These are phyloP conservation scores for Chiloscyllium punctatum DNA, from an alignment of 2,797 vertebrate genomes.

Conservation along the genomic window DNA sequence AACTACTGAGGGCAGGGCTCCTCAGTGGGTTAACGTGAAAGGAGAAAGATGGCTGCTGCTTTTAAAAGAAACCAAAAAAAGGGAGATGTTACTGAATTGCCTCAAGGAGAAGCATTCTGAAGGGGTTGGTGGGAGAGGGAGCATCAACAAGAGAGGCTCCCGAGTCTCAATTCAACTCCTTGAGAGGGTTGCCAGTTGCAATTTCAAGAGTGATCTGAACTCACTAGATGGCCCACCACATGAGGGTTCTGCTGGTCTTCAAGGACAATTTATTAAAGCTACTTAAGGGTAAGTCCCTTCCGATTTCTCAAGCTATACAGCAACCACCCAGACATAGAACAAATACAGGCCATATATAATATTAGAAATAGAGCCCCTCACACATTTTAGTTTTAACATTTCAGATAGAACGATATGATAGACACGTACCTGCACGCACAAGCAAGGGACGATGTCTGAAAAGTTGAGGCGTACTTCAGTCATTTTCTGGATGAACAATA, in stretches of 20 bases:
- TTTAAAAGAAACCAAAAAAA: neutral
- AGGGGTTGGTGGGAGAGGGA: neutral
- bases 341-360: neutral
- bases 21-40: neutral
- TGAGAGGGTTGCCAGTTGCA: neutral
- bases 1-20: neutral
- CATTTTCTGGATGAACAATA: neutral
- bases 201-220: too few species aligned
- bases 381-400: too few species aligned
- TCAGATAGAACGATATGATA: neutral
- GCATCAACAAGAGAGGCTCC: neutral
- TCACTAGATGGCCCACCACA: neutral
- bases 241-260: neutral
- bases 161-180: neutral
- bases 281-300: neutral
- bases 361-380: neutral
- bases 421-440: constrained; percentile 23
- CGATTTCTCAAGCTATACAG: neutral
- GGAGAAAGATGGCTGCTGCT: neutral
- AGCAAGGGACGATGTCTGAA: constrained; percentile 22
- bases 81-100: neutral
- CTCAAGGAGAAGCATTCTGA: neutral
- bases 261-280: neutral
- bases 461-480: neutral
- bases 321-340: neutral